A percentile compares a stretch with the other conserved stretches of the same genome.
These are phyloP conservation scores for Crocallis elinguaria DNA, from an alignment of 2,888 invertebrate genomes.

Conservation along the genomic window DNA sequence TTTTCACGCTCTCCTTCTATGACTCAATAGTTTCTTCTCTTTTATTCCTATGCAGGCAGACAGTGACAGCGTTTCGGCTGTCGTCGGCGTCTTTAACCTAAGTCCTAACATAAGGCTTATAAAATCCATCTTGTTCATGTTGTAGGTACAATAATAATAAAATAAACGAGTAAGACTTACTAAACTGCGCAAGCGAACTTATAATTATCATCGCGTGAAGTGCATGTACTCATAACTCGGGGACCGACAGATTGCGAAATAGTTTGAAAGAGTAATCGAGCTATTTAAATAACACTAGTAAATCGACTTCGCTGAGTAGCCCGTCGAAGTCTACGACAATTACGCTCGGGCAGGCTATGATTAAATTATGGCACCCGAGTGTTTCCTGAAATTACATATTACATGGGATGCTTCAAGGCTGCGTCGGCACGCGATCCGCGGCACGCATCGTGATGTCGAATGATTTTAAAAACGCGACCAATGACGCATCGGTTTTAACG, in stretches of 20 bases:
- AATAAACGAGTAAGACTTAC: not conserved
- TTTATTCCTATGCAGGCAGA: too few relatives aligned
- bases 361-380: slow-evolving; percentile 83
- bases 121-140: not conserved
- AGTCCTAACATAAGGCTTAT: too few relatives aligned
- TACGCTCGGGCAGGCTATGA: slow-evolving; percentile 78
- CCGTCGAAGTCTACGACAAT: slow-evolving; percentile 78
- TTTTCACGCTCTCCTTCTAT: too few relatives aligned
- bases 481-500: slow-evolving; percentile 82
- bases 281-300: slow-evolving; percentile 53
- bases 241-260: slow-evolving; percentile 39
- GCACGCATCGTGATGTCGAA: slow-evolving; percentile 78
- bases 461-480: slow-evolving; percentile 74
- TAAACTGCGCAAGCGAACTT: slow-evolving; percentile 12
- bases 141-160: not conserved
- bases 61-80: too few relatives aligned
- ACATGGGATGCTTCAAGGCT: slow-evolving; percentile 83
- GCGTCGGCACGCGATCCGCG: slow-evolving; percentile 75
- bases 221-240: slow-evolving; percentile 28
- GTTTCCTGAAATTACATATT: slow-evolving; percentile 84
- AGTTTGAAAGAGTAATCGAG: slow-evolving; percentile 53
- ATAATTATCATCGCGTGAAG: slow-evolving; percentile 32
- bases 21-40: too few relatives aligned
- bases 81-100: too few relatives aligned
- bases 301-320: slow-evolving; percentile 68